Base-by-base conservation (phyloP, 2,888 invertebrate genomes). In the Pilophorus perplexus region DNA sequence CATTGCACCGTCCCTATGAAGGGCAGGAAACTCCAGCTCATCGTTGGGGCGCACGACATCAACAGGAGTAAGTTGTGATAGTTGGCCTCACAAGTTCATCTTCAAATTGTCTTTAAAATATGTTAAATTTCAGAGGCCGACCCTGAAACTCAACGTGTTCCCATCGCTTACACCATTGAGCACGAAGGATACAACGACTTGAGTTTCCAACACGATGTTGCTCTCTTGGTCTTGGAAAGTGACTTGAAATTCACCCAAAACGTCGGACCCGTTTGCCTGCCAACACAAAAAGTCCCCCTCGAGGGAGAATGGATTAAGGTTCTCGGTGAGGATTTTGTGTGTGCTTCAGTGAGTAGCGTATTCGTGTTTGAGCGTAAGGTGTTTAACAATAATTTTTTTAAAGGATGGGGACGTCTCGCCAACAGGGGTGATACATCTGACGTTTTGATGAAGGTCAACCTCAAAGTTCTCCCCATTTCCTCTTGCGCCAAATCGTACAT, bases 221-320 rank as follows among this genome's bases (percentile, higher is more conserved):
- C 68, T 27, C 52, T 68, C 18, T n/a, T 68, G 20, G 68, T 62
- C 5, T 44, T 68, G 1, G 50, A 20, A n/a, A 38, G 42, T n/a
- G 3, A 2, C 14, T 22, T 68, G 4, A 28, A 37, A 12, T 68
- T 48, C 28, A 67, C 12, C 22, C 62, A 40, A 97, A 98, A 12
- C 88, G 94, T 77, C 89, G 89, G 76, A 98, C 99, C 79, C 94
- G 94, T 16, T 89, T 91, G 67, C 98, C 98, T 20, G 93, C 97
- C 33, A 98, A 99, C 79, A 97, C 98, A 79, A 97, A 98, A 82
- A 97, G 46, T 67, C 10, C 37, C 55, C 40, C 50, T 68, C 2
- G 67, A 54, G 18, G 54, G 64, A 16, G 33, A 54, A 28, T 33
- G 52, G 25, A 55, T 68, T 33, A 57, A 64, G 20, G 68, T 68